phyloP scores from a whole-genome alignment of 2,888 invertebrate genomes.

The Diloba caeruleocephala region DNA sequence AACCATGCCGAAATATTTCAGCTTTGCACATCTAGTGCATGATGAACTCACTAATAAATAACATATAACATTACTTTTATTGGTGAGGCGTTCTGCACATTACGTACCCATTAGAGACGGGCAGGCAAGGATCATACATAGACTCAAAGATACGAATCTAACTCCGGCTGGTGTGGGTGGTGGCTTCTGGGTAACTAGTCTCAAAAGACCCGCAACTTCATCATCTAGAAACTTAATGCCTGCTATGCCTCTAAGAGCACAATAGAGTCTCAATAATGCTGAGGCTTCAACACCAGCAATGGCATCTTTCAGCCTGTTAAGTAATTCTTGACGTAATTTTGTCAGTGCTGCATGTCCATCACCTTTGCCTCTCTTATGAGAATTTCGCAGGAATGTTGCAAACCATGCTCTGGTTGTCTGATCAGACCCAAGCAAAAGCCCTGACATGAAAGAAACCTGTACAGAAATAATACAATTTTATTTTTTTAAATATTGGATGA shows the following conservation, averaged over 20 bases:
- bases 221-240: slow-evolving; percentile 98
- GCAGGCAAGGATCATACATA: slow-evolving; percentile 98
- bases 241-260: slow-evolving; percentile 97
- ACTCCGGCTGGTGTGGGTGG: slow-evolving; percentile 97
- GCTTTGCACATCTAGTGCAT: too few species aligned
- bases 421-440: slow-evolving; percentile 96
- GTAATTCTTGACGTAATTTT: slow-evolving; percentile 93
- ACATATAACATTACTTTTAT: background rate
- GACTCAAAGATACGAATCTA: slow-evolving; percentile 96
- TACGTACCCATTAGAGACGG: slow-evolving; percentile 93
- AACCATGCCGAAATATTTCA: too few species aligned
- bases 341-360: slow-evolving; percentile 91
- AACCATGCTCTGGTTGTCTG: slow-evolving; percentile 97
- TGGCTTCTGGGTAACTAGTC: slow-evolving; percentile 96
- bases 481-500: too few species aligned
- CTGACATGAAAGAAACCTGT: slow-evolving; percentile 95
- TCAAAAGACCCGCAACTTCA: slow-evolving; percentile 95
- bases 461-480: slow-evolving; percentile 30
- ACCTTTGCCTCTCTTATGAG: slow-evolving; percentile 94
- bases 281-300: slow-evolving; percentile 95
- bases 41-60: too few species aligned
- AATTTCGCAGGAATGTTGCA: slow-evolving; percentile 96
- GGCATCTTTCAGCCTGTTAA: slow-evolving; percentile 92
- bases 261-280: slow-evolving; percentile 96
- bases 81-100: too few species aligned